Percentiles rank a stretch among this genome's conserved stretches.
phyloP scores from a whole-genome alignment of 1,140 invertebrate genomes.

The Cepaea nemoralis region DNA sequence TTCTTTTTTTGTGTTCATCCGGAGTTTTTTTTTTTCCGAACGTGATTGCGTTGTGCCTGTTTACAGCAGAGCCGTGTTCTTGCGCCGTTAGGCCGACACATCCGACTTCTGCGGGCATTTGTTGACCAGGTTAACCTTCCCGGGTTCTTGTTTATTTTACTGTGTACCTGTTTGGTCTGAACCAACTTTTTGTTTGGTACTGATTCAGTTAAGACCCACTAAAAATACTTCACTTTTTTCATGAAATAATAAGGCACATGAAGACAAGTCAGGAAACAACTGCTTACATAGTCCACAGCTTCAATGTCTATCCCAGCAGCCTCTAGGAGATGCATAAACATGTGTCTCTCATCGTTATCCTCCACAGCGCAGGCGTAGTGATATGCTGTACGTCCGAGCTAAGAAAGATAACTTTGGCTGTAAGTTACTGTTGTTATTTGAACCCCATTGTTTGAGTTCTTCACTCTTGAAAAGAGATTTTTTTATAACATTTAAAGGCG shows the following conservation, averaged over 20 bases:
- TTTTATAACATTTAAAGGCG: background rate
- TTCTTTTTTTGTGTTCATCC: too few species aligned
- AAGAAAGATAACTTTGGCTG: background rate
- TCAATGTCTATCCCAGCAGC: slow-evolving; percentile 39
- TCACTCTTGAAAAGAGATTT: background rate
- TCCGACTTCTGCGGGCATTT: too few species aligned
- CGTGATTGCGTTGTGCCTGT: too few species aligned
- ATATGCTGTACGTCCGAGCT: slow-evolving; percentile 50
- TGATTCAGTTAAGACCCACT: background rate
- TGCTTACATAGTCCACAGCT: slow-evolving; percentile 41
- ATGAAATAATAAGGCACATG: background rate
- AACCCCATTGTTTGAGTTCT: too few species aligned
- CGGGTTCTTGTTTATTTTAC: too few species aligned
- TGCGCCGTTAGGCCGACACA: too few species aligned
- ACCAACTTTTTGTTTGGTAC: too few species aligned
- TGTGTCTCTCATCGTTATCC: slow-evolving; percentile 44
- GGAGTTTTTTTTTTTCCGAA: too few species aligned
- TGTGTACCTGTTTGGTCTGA: too few species aligned
- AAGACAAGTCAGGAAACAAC: slow-evolving; percentile 1
- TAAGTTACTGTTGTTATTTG: too few species aligned
- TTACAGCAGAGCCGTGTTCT: too few species aligned
- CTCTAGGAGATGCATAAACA: slow-evolving; percentile 43
- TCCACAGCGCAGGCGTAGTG: slow-evolving; percentile 54
- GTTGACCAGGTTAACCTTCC: too few species aligned
- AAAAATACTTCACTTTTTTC: background rate